These are phyloP conservation scores for Hymenopus coronatus DNA, from an alignment of 2,888 invertebrate genomes.

Conservation along the genomic window DNA sequence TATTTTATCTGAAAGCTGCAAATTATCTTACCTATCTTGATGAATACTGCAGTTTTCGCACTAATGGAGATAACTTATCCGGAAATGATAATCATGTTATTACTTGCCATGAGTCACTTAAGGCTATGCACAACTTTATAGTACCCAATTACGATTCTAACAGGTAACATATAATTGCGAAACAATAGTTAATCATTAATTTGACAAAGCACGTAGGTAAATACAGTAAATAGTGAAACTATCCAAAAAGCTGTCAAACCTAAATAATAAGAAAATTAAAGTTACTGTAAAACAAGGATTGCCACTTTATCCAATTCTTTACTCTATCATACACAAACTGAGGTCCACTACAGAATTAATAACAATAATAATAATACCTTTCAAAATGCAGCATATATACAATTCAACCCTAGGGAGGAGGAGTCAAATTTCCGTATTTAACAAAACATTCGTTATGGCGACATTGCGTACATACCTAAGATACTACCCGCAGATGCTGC, in stretches of 20 bases:
- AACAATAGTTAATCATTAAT: too few species aligned
- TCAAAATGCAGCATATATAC: background rate
- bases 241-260: background rate
- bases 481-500: too few species aligned
- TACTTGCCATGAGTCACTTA: background rate
- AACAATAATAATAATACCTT: background rate
- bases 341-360: background rate
- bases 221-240: background rate
- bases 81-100: background rate
- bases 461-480: background rate
- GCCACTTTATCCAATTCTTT: background rate
- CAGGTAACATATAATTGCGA: too few species aligned
- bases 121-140: background rate
- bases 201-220: too few species aligned
- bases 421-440: background rate
- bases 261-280: background rate
- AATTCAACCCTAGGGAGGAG: background rate
- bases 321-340: background rate
- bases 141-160: background rate
- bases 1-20: too few species aligned
- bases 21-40: too few species aligned
- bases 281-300: background rate
- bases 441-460: background rate
- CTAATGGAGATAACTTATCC: background rate
- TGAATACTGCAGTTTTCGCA: background rate